Conservation (phyloP, 2,797 vertebrate species). For the Alosa sapidissima region DNA sequence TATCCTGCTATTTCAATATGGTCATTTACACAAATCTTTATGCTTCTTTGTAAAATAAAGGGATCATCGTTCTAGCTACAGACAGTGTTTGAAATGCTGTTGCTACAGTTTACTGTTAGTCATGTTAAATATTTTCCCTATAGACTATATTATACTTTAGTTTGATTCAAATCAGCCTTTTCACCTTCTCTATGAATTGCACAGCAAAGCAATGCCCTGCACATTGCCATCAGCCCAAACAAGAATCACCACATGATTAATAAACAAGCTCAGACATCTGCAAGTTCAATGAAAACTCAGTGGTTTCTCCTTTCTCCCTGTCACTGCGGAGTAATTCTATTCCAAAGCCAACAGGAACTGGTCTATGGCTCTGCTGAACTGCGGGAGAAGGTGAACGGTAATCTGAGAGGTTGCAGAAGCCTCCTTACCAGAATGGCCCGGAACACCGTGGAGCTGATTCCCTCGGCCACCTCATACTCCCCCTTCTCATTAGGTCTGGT, state of each 20-base stretch:
- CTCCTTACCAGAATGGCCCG: conserved; percentile 93
- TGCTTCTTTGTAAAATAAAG: too few species aligned
- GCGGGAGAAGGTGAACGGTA: background rate
- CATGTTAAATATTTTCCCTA: too few species aligned
- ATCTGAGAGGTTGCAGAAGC: background rate
- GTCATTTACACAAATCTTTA: too few species aligned
- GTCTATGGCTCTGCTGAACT: background rate
- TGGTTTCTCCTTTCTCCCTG: background rate
- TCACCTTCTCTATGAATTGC: background rate
- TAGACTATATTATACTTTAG: background rate
- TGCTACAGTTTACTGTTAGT: too few species aligned
- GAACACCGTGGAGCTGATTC: conserved; percentile 97
- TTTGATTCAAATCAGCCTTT: background rate
- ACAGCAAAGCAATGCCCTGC: background rate
- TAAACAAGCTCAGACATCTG: background rate
- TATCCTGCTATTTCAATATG: too few species aligned
- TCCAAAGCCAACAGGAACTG: background rate
- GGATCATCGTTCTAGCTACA: too few species aligned
- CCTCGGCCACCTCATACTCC: conserved; percentile 96
- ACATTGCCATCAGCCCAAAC: background rate
- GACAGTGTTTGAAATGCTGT: too few species aligned
- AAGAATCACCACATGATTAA: background rate
- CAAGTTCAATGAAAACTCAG: background rate
- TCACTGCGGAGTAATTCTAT: background rate
- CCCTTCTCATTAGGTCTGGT: conserved; percentile 97